Conservation (phyloP, 1,140 invertebrate species). For the Carcinoscorpius rotundicauda region DNA sequence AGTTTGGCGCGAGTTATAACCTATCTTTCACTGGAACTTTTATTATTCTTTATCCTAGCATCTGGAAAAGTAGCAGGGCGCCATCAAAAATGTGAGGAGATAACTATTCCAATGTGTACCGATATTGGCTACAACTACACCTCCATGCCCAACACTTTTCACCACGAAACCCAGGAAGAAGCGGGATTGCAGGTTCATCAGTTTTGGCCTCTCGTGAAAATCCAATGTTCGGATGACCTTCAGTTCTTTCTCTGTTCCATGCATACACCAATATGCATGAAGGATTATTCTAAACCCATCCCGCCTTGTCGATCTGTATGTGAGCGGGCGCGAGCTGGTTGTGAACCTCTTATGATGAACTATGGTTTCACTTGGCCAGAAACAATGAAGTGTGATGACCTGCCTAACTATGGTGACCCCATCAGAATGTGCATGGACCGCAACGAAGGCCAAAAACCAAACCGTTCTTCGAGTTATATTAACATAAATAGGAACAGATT, state of each 20-base stretch:
- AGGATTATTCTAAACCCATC: slow-evolving; percentile 70
- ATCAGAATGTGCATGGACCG: slow-evolving; percentile 86
- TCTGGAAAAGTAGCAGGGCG: too few species aligned
- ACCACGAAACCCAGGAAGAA: slow-evolving; percentile 87
- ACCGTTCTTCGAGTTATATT: too few species aligned
- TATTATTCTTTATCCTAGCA: too few species aligned
- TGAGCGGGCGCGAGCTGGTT: slow-evolving; percentile 76
- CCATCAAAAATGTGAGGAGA: slow-evolving; percentile 62
- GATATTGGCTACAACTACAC: slow-evolving; percentile 94
- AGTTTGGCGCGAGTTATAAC: too few species aligned
- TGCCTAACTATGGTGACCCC: slow-evolving; percentile 64
- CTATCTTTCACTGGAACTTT: too few species aligned
- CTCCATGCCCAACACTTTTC: slow-evolving; percentile 88
- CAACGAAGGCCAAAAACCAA: slow-evolving; percentile 27
- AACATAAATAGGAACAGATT: too few species aligned
- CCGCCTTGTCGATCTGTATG: slow-evolving; percentile 91
- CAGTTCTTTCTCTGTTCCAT: slow-evolving; percentile 52
- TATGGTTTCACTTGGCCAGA: slow-evolving; percentile 97
- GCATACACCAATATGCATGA: slow-evolving; percentile 46
- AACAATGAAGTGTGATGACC: slow-evolving; percentile 79
- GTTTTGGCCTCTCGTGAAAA: slow-evolving; percentile 38
- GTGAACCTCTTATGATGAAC: slow-evolving; percentile 88
- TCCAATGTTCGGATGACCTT: slow-evolving; percentile 71
- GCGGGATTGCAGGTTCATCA: slow-evolving; percentile 46
- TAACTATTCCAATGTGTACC: slow-evolving; percentile 91